A percentile compares a stretch with the other conserved stretches of the same genome.
Conservation (phyloP, 2,888 invertebrate species). For the Agriopis leucophaearia region DNA sequence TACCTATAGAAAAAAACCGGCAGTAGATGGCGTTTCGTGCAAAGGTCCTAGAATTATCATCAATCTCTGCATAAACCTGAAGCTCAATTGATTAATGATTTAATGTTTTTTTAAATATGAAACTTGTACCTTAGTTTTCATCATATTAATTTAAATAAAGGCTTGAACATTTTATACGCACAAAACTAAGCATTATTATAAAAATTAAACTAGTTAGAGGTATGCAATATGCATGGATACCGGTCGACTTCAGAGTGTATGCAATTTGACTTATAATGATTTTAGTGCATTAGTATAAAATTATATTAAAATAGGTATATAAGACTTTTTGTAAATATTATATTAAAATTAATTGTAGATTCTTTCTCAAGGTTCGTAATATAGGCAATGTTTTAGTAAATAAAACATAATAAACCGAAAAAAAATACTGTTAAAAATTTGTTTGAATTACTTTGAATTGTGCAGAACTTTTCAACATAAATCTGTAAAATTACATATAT, state of each 20-base stretch:
- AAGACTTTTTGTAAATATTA: conserved; percentile 35
- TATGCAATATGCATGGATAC: conserved; percentile 20
- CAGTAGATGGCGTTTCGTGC: no score
- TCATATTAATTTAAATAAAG: not conserved
- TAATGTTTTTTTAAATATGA: no score
- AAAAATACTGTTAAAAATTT: conserved; percentile 61
- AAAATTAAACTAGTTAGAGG: conserved; percentile 6
- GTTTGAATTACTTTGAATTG: conserved; percentile 35
- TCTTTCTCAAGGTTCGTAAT: conserved; percentile 45
- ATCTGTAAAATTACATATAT: not conserved
- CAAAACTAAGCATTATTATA: conserved; percentile 31
- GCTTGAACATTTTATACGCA: conserved; percentile 31
- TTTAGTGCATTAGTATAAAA: not conserved
- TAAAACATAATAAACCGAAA: conserved; percentile 63
- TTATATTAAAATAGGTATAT: not conserved
- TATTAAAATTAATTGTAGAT: conserved; percentile 28
- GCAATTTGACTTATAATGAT: conserved; percentile 20
- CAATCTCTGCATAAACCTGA: no score
- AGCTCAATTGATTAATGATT: no score
- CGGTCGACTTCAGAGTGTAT: conserved; percentile 42
- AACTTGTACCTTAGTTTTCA: conserved; percentile 1
- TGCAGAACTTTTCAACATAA: not conserved
- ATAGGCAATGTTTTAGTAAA: conserved; percentile 26
- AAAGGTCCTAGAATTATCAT: no score
- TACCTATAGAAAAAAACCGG: no score